Conservation (phyloP, 2,797 vertebrate species). For the Phrynocephalus guinanensis region DNA sequence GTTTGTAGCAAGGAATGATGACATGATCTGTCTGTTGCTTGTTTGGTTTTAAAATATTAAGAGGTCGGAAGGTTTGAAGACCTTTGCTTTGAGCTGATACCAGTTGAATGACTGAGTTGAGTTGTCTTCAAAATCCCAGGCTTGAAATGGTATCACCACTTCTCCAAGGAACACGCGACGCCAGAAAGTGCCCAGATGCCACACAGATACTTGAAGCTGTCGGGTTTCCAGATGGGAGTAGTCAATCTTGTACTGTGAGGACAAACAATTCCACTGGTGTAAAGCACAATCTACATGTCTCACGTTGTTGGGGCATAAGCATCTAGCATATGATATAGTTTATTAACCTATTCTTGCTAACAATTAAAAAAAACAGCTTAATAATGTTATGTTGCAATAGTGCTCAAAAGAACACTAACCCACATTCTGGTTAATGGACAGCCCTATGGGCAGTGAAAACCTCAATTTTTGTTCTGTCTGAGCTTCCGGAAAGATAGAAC, state of each 20-base stretch:
- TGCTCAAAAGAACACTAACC: not conserved
- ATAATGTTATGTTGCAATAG: not conserved
- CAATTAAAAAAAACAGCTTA: not conserved
- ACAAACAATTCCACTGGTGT: conserved; percentile 41
- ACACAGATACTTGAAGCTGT: conserved; percentile 86
- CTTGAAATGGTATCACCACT: conserved; percentile 83
- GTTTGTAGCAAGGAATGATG: not conserved
- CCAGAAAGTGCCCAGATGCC: conserved; percentile 86
- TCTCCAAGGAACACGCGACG: conserved; percentile 88
- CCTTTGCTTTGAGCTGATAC: conserved; percentile 87
- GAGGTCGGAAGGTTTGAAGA: too few relatives aligned
- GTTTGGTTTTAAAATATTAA: conserved; percentile 2
- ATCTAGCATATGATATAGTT: not conserved
- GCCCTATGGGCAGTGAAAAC: too few relatives aligned
- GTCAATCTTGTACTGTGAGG: conserved; percentile 82
- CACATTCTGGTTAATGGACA: too few relatives aligned
- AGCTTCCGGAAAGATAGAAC: too few relatives aligned
- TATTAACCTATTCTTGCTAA: not conserved
- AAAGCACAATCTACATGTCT: not conserved
- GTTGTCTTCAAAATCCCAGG: conserved; percentile 82
- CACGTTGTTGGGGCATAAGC: not conserved
- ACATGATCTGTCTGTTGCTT: not conserved
- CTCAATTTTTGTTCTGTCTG: too few relatives aligned
- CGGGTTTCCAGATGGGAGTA: conserved; percentile 79
- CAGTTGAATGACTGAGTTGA: conserved; percentile 74